A percentile compares a stretch with the other conserved stretches of the same genome.
Conservation (phyloP, 2,797 vertebrate genomes). For the Harpagifer antarcticus region DNA sequence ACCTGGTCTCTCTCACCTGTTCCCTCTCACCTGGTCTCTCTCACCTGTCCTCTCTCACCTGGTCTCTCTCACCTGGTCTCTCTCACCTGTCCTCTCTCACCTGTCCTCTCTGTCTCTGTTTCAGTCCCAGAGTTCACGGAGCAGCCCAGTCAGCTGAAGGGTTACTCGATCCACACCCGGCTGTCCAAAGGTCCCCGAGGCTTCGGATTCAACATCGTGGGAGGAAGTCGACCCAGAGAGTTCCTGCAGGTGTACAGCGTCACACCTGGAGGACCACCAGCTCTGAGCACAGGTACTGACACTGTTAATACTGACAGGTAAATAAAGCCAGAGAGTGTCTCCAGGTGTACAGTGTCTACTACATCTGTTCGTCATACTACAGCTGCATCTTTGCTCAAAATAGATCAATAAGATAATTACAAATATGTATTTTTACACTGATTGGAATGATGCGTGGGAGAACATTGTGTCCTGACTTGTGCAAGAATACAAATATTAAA, state of each 20-base stretch:
- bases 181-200: slow-evolving; percentile 84
- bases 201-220: slow-evolving; percentile 87
- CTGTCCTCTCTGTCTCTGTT: neutral
- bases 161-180: slow-evolving; percentile 84
- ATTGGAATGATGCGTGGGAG: no score
- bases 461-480: no score
- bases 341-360: neutral
- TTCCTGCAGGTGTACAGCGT: slow-evolving; percentile 88
- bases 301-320: neutral
- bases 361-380: neutral
- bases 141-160: slow-evolving; percentile 81
- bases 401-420: no score
- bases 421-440: no score
- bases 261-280: slow-evolving; percentile 81
- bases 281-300: slow-evolving; percentile 77
- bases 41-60: no score
- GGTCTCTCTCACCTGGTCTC: no score
- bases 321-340: no score
- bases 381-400: no score
- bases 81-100: neutral
- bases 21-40: no score
- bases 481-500: no score
- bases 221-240: slow-evolving; percentile 83
- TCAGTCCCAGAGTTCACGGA: slow-evolving; percentile 84
- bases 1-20: no score